Conservation (phyloP, 1,140 invertebrate species). For the Microplitis demolitor region DNA sequence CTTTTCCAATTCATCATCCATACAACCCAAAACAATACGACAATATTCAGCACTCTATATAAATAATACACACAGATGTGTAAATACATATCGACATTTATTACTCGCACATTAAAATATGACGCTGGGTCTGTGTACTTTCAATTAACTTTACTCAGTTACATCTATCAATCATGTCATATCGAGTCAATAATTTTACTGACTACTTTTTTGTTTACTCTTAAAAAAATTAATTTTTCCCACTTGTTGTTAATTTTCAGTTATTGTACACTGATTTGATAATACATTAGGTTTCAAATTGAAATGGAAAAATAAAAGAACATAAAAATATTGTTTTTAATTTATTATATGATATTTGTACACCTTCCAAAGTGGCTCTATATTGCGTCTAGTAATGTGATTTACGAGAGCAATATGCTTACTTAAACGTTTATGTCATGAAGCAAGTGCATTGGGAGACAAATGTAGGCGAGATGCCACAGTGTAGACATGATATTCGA, state of each 20-base stretch:
- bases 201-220: too few species aligned
- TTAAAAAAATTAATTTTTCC: too few species aligned
- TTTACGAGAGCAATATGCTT: slow-evolving; percentile 48
- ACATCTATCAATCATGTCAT: too few species aligned
- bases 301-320: too few species aligned
- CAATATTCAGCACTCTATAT: neutral
- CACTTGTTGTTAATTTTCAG: too few species aligned
- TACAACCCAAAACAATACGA: neutral
- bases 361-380: slow-evolving; percentile 26
- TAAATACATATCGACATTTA: neutral
- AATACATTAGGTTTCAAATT: too few species aligned
- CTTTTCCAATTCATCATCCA: neutral
- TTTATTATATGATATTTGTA: neutral
- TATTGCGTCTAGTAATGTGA: slow-evolving; percentile 41
- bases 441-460: slow-evolving; percentile 25
- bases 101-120: neutral
- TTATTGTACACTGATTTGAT: too few species aligned
- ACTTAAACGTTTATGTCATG: slow-evolving; percentile 20
- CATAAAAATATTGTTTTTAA: too few species aligned
- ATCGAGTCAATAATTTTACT: too few species aligned
- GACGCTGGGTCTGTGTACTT: too few species aligned
- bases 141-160: too few species aligned
- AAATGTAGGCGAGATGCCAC: slow-evolving; percentile 11
- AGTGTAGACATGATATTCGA: neutral
- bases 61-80: neutral